These are phyloP conservation scores for Mustela erminea DNA, from an alignment of 2,797 vertebrate species.

Conservation along the genomic window DNA sequence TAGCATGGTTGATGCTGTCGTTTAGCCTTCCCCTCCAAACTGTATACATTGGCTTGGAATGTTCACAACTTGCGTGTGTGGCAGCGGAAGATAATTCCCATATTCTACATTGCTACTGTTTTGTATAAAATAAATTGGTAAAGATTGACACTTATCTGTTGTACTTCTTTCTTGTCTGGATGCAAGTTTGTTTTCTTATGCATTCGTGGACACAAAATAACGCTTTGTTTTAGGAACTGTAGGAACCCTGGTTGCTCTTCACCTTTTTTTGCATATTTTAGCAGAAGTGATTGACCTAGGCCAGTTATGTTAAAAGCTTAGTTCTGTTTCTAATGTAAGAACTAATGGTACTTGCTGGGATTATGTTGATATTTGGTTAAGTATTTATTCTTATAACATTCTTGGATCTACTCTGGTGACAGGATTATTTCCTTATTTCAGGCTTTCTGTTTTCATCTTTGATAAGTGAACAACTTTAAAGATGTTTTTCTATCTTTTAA, in stretches of 20 bases:
- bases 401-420: background rate
- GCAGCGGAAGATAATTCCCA: slow-evolving; percentile 88
- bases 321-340: background rate
- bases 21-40: slow-evolving; percentile 87
- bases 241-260: background rate
- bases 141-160: slow-evolving; percentile 83
- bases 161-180: slow-evolving; percentile 70
- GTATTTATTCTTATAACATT: slow-evolving; percentile 1
- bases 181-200: slow-evolving; percentile 63
- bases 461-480: background rate
- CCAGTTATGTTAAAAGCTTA: background rate
- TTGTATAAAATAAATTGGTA: slow-evolving; percentile 92
- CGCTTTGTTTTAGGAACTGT: background rate
- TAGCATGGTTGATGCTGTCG: slow-evolving; percentile 88
- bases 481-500: slow-evolving; percentile 17
- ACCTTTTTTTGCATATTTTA: background rate
- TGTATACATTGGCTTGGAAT: slow-evolving; percentile 89
- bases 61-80: slow-evolving; percentile 88
- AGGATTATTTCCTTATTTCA: slow-evolving; percentile 34
- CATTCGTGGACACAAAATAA: slow-evolving; percentile 8
- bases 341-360: background rate
- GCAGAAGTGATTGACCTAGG: background rate
- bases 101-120: slow-evolving; percentile 92
- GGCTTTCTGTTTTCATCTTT: background rate
- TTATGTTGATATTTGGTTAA: slow-evolving; percentile 58